These are phyloP conservation scores for Idaea biselata DNA, from an alignment of 2,888 invertebrate genomes.

Conservation along the genomic window DNA sequence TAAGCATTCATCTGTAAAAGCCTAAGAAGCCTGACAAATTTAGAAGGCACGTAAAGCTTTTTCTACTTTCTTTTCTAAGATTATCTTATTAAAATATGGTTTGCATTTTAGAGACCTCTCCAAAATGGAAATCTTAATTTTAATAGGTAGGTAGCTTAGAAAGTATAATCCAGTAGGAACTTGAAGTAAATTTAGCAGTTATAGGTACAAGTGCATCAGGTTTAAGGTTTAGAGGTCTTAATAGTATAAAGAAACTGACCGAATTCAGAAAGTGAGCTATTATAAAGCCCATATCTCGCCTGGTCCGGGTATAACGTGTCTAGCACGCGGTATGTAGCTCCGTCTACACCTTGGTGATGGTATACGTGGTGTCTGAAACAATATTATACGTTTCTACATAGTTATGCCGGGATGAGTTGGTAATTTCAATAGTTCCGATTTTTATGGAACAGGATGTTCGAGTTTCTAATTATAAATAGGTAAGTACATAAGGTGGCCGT, in stretches of 20 bases:
- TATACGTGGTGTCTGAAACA: slow-evolving; percentile 86
- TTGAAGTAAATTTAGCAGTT: too few relatives aligned
- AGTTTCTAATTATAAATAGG: too few relatives aligned
- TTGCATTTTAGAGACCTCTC: too few relatives aligned
- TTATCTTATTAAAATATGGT: too few relatives aligned
- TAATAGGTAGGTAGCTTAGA: too few relatives aligned
- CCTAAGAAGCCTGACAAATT: not conserved
- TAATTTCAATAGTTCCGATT: not conserved
- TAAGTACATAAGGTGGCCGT: not conserved
- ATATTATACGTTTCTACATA: not conserved
- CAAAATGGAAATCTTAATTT: too few relatives aligned
- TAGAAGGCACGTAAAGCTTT: not conserved
- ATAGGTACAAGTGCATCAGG: not conserved
- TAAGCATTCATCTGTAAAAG: not conserved
- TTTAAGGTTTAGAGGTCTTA: not conserved
- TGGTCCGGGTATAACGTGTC: slow-evolving; percentile 87
- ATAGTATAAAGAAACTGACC: slow-evolving; percentile 45
- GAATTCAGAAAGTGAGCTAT: slow-evolving; percentile 88
- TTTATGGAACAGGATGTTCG: too few relatives aligned
- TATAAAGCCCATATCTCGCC: slow-evolving; percentile 87
- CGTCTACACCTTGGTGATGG: slow-evolving; percentile 89
- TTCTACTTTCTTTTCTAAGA: too few relatives aligned
- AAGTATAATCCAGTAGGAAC: too few relatives aligned
- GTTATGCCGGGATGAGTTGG: not conserved
- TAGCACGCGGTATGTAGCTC: slow-evolving; percentile 82